A percentile compares a stretch with the other conserved stretches of the same genome.
phyloP scores from a whole-genome alignment of 2,113 vertebrate genomes.

The Empidonax alnorum region DNA sequence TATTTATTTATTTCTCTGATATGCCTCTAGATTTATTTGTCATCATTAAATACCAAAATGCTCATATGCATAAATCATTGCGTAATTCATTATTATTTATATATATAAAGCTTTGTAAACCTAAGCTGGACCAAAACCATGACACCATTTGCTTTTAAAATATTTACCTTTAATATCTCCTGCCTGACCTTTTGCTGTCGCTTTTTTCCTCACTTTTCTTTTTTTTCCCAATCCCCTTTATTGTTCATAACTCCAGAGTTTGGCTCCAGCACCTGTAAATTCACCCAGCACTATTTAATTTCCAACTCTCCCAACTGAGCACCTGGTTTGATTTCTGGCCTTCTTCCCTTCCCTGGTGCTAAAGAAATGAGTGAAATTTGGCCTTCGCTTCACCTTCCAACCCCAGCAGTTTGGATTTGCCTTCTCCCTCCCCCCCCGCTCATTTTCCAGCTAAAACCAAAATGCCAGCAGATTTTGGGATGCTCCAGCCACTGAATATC shows the following conservation, averaged over 20 bases:
- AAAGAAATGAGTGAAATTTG: background rate
- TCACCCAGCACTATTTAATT: background rate
- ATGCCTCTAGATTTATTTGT: background rate
- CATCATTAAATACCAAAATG: background rate
- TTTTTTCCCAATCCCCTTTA: slow-evolving; percentile 12
- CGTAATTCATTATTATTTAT: background rate
- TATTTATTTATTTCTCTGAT: background rate
- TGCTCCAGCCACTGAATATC: background rate
- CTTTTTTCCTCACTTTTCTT: background rate
- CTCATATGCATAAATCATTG: background rate
- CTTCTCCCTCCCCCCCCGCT: fast-evolving
- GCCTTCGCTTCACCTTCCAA: background rate
- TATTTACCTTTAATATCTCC: slow-evolving; percentile 61
- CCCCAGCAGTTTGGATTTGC: background rate
- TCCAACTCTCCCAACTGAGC: background rate
- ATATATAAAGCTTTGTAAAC: background rate
- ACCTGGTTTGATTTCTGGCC: background rate
- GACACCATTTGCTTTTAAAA: background rate
- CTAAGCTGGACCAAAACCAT: background rate
- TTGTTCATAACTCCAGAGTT: slow-evolving; percentile 31
- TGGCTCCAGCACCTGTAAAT: background rate
- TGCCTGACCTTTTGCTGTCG: slow-evolving; percentile 28
- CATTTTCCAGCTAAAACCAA: background rate
- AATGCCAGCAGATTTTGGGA: background rate
- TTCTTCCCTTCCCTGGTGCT: background rate